phyloP scores from a whole-genome alignment of 2,797 vertebrate species.

The Epinephelus awoara region DNA sequence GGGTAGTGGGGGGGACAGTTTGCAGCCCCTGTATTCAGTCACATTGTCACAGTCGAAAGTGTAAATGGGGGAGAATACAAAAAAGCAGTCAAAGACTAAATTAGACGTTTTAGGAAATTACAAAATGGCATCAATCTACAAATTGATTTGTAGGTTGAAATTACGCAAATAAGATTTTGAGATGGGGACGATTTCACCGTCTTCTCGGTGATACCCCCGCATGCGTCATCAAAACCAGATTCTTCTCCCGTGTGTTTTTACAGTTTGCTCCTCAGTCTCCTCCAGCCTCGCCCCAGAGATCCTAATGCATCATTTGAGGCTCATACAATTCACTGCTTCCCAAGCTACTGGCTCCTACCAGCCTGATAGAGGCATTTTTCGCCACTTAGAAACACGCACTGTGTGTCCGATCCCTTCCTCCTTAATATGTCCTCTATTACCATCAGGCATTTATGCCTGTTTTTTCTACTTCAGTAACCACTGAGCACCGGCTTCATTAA shows the following conservation, averaged over 20 bases:
- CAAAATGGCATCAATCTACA: conserved; percentile 6
- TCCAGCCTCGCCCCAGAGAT: conserved; percentile 73
- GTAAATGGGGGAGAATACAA: conserved; percentile 27
- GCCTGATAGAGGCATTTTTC: conserved; percentile 88
- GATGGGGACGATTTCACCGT: conserved; percentile 13
- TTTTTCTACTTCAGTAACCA: conserved; percentile 99
- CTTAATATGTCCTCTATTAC: conserved; percentile 96
- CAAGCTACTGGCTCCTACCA: conserved; percentile 82
- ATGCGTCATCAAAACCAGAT: conserved; percentile 53
- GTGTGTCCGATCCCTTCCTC: conserved; percentile 80
- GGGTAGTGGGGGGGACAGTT: conserved; percentile 20
- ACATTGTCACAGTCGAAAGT: conserved; percentile 43
- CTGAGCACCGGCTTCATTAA: conserved; percentile 99
- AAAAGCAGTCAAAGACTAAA: not conserved
- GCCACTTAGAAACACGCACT: conserved; percentile 92
- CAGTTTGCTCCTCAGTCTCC: conserved; percentile 64
- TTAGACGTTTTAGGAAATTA: not conserved
- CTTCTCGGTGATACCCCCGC: conserved; percentile 24
- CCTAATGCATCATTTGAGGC: conserved; percentile 82
- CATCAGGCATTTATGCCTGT: conserved; percentile 96
- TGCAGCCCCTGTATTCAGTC: conserved; percentile 56
- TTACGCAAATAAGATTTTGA: conserved; percentile 29
- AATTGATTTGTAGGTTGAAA: not conserved
- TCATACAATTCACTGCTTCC: conserved; percentile 79
- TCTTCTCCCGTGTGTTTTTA: conserved; percentile 58